Evolutionary conservation across 2,888 invertebrate genomes (phyloP), one percentile per base, ranked within the genome.

Genomic region (Pristionchus maxplancki): DNA sequence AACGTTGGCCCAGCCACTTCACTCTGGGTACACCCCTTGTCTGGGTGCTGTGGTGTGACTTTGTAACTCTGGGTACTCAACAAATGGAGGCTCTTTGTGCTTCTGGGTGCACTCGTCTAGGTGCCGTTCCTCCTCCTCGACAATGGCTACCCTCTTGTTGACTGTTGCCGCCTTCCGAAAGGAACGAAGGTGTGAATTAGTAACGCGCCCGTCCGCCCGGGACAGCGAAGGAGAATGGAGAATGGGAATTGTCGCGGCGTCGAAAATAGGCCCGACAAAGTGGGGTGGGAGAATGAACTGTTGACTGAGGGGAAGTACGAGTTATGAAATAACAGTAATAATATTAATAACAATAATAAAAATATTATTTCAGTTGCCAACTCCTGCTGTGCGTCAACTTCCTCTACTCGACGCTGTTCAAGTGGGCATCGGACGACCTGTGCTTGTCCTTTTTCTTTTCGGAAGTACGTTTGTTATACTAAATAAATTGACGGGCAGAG

Each of bases 371-470:
- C 91, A 93, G 93, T 88, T 92, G 90, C 83, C 93, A 93, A 89
- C 89, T 93, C 34, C 90, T 91, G 50, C 90, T 93, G 11, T 93
- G 93, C 90, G 91, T 91, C 89, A 93, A 94, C 89, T 94, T 93
- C 81, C 93, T 93, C 88, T 93, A 93, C 89, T 90, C 92, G 37
- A 93, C 93, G 13, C 89, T 93, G 74, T 93, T 92, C 91, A 94
- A 93, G 89, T 93, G 91, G 89, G 93, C 93, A 78, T 91, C 91
- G 15, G 93, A 93, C 88, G 90, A 91, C 62, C 89, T 93, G 34
- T 94, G 94, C 71, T 88, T 91, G 34, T 91, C 93, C 24, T 89
- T 92, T 74, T 92, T 92, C 90, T 92, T 92, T 88, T 92, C 92
- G 24, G 90, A 90, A 71, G 90, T 88, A 34, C 20, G 40, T 34